Evolutionary conservation across 2,888 invertebrate species (phyloP), one percentile per base, ranked within the genome.

Genomic region (Parnassius smintheus): DNA sequence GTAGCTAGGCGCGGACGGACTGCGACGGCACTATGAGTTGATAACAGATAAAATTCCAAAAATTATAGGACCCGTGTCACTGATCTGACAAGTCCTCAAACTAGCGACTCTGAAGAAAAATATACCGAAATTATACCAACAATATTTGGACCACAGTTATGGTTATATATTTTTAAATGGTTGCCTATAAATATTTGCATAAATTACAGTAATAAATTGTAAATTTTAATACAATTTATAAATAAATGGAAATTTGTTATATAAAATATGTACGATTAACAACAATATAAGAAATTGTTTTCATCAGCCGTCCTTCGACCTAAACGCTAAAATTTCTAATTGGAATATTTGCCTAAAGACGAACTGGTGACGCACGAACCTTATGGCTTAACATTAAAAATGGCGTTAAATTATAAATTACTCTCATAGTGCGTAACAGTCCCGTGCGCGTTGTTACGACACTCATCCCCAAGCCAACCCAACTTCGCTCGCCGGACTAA

Each of bases 1-100:
- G 65, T 41, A 56, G 25, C 56, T 62, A 61, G 54, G 70, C 70
- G 72, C 72, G 70, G 9, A 18, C 54, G 44, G 13, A 53, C 45
- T 25, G 22, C 35, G 46, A 25, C n/a, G 35, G 46, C 46, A 18
- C 35, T 60, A 61, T 63, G 64, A 67, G 67, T 56, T 61, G 58
- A 65, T 7, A 35, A 35, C 35, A 35, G 7, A 35, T 35, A 35
- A 7, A 35, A 35, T 35, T 7, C 7, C 35, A 35, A 35, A 4
- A 35, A 35, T 7, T 35, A 35, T 35, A 35, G 35, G 35, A 35
- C 35, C 35, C 4, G 35, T 35, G 35, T 7, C 4, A 35, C 35
- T 35, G 35, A 35, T 35, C 7, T 7, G 7, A 35, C 35, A 4
- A 35, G 35, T 35, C 35, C 35, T 35, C 35, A 35, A 35, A 4